These are phyloP conservation scores for Cheilinus undulatus DNA, from an alignment of 2,113 vertebrate species.

Conservation along the genomic window DNA sequence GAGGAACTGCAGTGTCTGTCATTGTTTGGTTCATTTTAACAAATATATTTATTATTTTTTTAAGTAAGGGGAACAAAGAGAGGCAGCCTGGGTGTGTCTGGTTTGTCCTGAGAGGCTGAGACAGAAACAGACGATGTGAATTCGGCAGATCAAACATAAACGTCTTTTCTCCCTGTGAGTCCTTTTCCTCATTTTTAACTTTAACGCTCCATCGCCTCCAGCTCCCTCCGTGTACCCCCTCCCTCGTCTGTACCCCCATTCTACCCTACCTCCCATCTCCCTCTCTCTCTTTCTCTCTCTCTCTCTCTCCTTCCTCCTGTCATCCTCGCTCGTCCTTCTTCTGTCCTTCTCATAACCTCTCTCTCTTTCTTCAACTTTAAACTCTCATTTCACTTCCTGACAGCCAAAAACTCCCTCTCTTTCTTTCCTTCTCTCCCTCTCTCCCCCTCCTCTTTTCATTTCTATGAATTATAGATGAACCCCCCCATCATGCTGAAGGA, in stretches of 20 bases:
- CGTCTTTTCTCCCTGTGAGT: conserved; percentile 44
- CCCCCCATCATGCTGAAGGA: conserved; percentile 35
- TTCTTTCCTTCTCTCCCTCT: background rate
- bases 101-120: background rate
- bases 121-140: conserved; percentile 24
- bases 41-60: no score
- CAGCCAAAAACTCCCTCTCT: conserved; percentile 1
- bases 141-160: conserved; percentile 54
- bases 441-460: conserved; percentile 12
- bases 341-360: conserved; percentile 41
- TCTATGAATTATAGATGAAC: conserved; percentile 70
- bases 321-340: background rate
- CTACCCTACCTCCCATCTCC: no score
- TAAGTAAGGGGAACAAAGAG: background rate
- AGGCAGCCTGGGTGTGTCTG: no score
- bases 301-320: no score
- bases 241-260: background rate
- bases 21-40: no score
- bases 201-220: conserved; percentile 47
- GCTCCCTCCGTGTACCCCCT: background rate
- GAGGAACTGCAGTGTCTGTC: background rate
- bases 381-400: conserved; percentile 45
- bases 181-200: conserved; percentile 55
- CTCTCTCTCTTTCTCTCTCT: background rate
- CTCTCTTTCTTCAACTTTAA: conserved; percentile 37